phyloP scores from a whole-genome alignment of 2,797 vertebrate genomes.

The Mormyrops attenuatus region DNA sequence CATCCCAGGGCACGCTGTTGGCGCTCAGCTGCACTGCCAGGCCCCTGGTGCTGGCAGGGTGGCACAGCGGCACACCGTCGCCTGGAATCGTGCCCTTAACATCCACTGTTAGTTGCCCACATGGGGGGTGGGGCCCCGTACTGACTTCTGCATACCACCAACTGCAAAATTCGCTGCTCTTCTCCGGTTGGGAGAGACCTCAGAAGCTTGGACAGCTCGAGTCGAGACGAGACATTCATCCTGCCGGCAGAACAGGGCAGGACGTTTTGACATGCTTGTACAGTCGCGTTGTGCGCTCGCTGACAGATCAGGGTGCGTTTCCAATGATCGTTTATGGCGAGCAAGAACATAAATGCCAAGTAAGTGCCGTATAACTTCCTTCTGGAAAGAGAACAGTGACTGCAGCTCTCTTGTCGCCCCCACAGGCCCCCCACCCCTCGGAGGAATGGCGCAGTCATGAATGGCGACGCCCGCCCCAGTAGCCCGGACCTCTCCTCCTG shows the following conservation, averaged over 20 bases:
- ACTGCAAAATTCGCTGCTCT: slow-evolving; percentile 1
- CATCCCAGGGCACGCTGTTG: not conserved
- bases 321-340: not conserved
- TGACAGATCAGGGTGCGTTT: not conserved
- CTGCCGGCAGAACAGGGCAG: not conserved
- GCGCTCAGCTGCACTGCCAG: not conserved
- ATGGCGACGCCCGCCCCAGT: slow-evolving; percentile 62
- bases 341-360: not conserved
- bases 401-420: not conserved
- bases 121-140: not conserved
- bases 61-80: not conserved
- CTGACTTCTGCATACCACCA: not conserved
- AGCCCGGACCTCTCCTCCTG: slow-evolving; percentile 76
- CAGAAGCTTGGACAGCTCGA: not conserved
- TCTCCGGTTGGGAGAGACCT: not conserved
- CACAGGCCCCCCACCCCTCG: slow-evolving; percentile 38
- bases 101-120: not conserved
- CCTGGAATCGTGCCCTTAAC: not conserved
- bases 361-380: not conserved
- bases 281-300: not conserved
- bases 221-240: not conserved
- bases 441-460: slow-evolving; percentile 75
- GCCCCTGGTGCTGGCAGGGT: not conserved
- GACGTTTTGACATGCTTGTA: not conserved
- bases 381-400: not conserved